Evolutionary conservation across 1,140 invertebrate species (phyloP).

Genomic region (Aphidius ervi): DNA sequence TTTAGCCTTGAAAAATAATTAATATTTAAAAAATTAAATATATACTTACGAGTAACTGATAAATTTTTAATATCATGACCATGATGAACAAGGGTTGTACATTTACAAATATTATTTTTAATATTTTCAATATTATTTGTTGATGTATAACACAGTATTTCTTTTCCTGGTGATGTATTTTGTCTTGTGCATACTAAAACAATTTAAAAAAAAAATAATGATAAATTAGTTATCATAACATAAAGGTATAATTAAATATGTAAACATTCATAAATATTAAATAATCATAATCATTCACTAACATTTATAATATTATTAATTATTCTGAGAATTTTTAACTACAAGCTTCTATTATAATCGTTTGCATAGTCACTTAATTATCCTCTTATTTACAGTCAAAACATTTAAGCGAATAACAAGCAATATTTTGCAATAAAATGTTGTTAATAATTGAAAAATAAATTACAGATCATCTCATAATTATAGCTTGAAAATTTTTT

Average conservation of each 20-base stretch:
- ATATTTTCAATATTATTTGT: constrained; percentile 30
- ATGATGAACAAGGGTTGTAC: constrained; percentile 47
- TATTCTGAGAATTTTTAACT: constrained; percentile 32
- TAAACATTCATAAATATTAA: background rate
- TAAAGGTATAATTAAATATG: constrained; percentile 5
- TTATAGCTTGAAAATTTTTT: too few species aligned
- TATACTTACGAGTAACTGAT: constrained; percentile 41
- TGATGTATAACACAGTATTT: constrained; percentile 47
- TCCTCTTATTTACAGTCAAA: background rate
- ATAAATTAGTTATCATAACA: background rate
- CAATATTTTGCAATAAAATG: constrained; percentile 1
- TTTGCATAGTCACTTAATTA: background rate
- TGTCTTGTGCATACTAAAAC: constrained; percentile 45
- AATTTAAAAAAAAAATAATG: constrained; percentile 21
- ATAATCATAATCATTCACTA: background rate
- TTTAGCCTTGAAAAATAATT: background rate
- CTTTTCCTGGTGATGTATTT: constrained; percentile 39
- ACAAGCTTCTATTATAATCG: too few species aligned
- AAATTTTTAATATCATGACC: constrained; percentile 43
- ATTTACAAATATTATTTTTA: constrained; percentile 42
- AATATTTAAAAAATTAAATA: background rate
- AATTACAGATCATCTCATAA: background rate
- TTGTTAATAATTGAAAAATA: background rate
- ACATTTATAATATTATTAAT: constrained; percentile 2
- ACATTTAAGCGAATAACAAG: constrained; percentile 9